Evolutionary conservation across 53 echinoderm and acorn worm genomes (phyloP), one percentile per base, ranked within the genome.

Genomic region (Holothuria scabra): DNA sequence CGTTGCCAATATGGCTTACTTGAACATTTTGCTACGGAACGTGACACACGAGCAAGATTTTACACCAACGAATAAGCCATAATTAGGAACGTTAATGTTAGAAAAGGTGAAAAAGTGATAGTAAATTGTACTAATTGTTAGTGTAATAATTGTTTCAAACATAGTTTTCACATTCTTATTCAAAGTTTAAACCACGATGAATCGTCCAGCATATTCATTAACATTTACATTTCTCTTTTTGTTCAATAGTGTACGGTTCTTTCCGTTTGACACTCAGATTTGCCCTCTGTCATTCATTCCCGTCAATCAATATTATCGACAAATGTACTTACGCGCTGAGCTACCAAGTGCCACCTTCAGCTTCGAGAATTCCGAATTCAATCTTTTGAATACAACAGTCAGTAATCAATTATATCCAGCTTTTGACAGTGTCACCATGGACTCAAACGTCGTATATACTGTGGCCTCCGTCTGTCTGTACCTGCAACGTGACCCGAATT

Each of bases 261-360:
- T 72, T 46, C 72, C 72, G 23, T 72, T 72, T 26, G 72, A 72
- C 21, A 44, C 46, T 21, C 72, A 72, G 34, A 14, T n/a, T 72
- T 72, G 72, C 48, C 49, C 72, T 1, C 48, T 72, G 3, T 14
- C 9, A 44, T 72, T 24, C 26, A 19, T 72, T 4, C 41, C 46
- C 13, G 72, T 46, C 22, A 72, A 44, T 49, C 14, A 46, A 20
- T 23, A 46, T n/a, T 44, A 44, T 13, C 72, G 48, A 10, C 72
- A 72, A 21, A 48, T 72, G 8, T 72, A 72, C 48, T 46, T 72
- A 44, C 48, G 48, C 16, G 34, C 11, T 4, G 26, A 46, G 8
- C 72, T 23, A 2, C 10, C 72, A 72, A n/a, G 23, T 2, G 24
- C 21, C 0, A 2, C 41, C 23, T 48, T 25, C 21, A 28, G 18